These are phyloP conservation scores for Dendroctonus valens DNA, from an alignment of 1,140 invertebrate species.

Conservation along the genomic window DNA sequence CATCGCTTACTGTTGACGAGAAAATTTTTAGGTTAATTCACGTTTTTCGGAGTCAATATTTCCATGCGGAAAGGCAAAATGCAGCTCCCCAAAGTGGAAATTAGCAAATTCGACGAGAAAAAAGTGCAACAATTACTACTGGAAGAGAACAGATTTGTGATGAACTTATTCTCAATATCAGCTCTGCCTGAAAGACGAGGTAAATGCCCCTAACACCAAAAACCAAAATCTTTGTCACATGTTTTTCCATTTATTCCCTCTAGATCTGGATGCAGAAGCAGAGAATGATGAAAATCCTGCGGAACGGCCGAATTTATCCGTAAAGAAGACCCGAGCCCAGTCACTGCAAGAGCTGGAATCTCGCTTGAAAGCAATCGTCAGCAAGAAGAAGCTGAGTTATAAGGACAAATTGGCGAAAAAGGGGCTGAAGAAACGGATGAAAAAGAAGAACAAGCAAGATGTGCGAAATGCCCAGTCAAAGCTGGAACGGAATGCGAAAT, in stretches of 20 bases:
- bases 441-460: conserved; percentile 55
- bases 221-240: too few relatives aligned
- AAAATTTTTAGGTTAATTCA: not conserved
- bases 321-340: conserved; percentile 49
- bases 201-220: conserved; percentile 4
- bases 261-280: conserved; percentile 28
- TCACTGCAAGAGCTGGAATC: conserved; percentile 54
- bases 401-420: conserved; percentile 58
- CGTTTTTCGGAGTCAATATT: not conserved
- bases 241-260: conserved; percentile 35
- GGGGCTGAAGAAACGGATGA: conserved; percentile 55
- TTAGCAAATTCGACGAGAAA: conserved; percentile 46
- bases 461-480: conserved; percentile 52
- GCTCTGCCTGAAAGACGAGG: conserved; percentile 49
- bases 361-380: conserved; percentile 51
- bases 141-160: conserved; percentile 52
- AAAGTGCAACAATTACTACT: conserved; percentile 44
- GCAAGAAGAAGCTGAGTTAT: conserved; percentile 53
- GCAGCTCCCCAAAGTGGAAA: conserved; percentile 33
- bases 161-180: conserved; percentile 51
- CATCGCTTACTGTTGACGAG: too few relatives aligned
- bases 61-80: conserved; percentile 26
- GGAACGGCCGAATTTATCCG: not conserved
- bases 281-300: conserved; percentile 28
- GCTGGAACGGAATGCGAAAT: conserved; percentile 47